Base-by-base conservation (phyloP, 92 coral and sea anemone genomes). In the Parazoanthus swiftii region DNA sequence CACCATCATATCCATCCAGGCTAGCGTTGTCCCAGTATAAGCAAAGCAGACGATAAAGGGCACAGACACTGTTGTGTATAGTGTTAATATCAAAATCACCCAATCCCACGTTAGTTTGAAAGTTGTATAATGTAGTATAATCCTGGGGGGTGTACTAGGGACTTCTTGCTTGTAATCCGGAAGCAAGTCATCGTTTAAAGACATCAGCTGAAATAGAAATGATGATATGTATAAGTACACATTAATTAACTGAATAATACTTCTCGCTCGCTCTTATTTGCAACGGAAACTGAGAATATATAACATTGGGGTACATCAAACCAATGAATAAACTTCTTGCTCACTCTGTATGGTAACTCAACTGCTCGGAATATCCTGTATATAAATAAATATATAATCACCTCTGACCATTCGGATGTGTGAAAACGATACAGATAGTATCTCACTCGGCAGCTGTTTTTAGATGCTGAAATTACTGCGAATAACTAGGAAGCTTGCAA, bases 71-170 rank as follows among this genome's bases (percentile, higher is more conserved):
- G 98, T 96, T 0, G 99, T 97, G 91, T 97, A 97, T 42, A 97
- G 93, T 0, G 98, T 97, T 56, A 97, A 92, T 66, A 94, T 92
- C 6, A 97, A 65, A 23, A 97, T 97, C 15, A 95, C 43, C 99
- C 99, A 97, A 85, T 97, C 99, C 99, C 99, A 97, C 1, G 96
- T 77, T 2, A 96, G 90, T 83, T 97, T 97, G 85, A 94, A 91
- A 5, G 96, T 66, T 18, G 94, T 92, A 91, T 95, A 97, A 83
- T 97, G 99, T 1, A 97, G 97, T 39, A 97, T 93, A 25, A 97
- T 92, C 71, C 94, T 65, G 1, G 95, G 89, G 5, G 99, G 99
- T 2, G 97, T 97, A 8, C 93, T 94, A 0, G 99, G 99, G 8
- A 97, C 94, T 25, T 95, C 98, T 79, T 95, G 98, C 66, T 95